Evolutionary conservation across 2,888 invertebrate species (phyloP), one percentile per base, ranked within the genome.

Genomic region (Schrankia costaestrigalis): DNA sequence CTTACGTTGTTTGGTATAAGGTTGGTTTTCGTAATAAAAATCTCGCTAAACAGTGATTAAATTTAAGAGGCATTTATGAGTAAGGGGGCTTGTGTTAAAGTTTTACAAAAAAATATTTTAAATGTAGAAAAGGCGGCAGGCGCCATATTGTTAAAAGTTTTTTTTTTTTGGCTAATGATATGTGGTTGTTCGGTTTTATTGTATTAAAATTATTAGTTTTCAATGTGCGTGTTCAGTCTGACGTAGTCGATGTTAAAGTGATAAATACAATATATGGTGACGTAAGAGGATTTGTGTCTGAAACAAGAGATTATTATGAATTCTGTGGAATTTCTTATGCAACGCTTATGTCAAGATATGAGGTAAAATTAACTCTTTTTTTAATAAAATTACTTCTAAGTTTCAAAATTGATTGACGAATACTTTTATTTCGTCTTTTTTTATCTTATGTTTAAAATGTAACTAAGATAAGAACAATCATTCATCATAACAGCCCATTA

Each of bases 301-400:
- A 52, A 0, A 81, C 69, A 44, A 79, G 68, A 14, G 28, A 72
- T 6, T 84, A 72, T 47, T 84, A 80, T 43, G 82, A 87, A 40
- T 87, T 72, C 51, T 62, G 78, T 35, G 85, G 81, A 3, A 73
- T 87, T 3, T 46, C 75, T 56, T 87, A 87, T 55, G 87, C 62
- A 0, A 58, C 76, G 2, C 60, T 77, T 1, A 75, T 64, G 11
- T 30, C 42, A 1, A 46, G 56, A 52, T 87, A 81, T 54, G 52
- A 61, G 68, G 87, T 84, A 52, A 80, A 81, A 25, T 3, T 11
- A n/a, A n/a, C n/a, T 27, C 10, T 11, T 8, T 11, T 11, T 23
- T 2, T 23, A 23, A 5, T 23, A 23, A 23, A 21, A 23, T 17
- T 5, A 17, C 17, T 5, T 7, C 4, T 5, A 7, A 17, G 17